Conservation (phyloP, 2,797 vertebrate genomes). For the Neostethus bicornis region DNA sequence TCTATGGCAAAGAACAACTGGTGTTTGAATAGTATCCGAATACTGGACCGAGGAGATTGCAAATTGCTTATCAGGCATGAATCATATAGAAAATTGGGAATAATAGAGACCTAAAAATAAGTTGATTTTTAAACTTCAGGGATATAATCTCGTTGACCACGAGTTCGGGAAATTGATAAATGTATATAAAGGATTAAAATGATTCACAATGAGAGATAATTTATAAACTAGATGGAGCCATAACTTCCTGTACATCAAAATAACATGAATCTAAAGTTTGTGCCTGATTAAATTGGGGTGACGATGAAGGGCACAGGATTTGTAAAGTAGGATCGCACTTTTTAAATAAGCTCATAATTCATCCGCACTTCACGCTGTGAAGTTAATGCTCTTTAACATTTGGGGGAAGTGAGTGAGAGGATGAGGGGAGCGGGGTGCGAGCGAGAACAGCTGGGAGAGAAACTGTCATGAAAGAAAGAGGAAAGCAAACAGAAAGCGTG, state of each 20-base stretch:
- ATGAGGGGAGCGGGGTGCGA: neutral
- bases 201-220: too few species aligned
- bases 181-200: too few species aligned
- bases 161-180: too few species aligned
- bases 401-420: constrained; percentile 4
- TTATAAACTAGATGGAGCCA: too few species aligned
- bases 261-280: constrained; percentile 14
- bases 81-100: too few species aligned
- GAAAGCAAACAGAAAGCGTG: constrained; percentile 26
- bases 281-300: constrained; percentile 12
- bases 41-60: too few species aligned
- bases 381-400: constrained; percentile 60
- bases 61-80: too few species aligned
- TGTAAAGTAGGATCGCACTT: constrained; percentile 31
- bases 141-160: too few species aligned
- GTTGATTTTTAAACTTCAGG: too few species aligned
- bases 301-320: constrained; percentile 8
- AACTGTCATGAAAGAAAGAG: constrained; percentile 37
- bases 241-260: neutral
- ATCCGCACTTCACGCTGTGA: constrained; percentile 49
- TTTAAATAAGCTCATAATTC: constrained; percentile 47
- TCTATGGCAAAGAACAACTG: too few species aligned
- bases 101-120: too few species aligned
- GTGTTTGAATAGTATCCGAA: too few species aligned
- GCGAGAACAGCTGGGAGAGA: constrained; percentile 31